Evolutionary conservation across 2,113 vertebrate genomes (phyloP).

Genomic region (Cebus imitator): DNA sequence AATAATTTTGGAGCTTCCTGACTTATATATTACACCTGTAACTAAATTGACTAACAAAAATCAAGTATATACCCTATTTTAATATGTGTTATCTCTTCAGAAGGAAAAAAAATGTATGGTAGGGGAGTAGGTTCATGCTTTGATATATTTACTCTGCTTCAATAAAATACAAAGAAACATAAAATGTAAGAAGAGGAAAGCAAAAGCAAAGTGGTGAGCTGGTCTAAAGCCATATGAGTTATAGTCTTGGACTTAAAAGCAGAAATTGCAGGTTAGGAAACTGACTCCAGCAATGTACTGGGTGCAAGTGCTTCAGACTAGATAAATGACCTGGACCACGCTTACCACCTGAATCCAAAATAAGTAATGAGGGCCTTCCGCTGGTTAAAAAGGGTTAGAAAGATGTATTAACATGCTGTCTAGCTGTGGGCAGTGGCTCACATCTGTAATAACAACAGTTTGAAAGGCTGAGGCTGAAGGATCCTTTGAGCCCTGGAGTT

Average conservation of each 20-base stretch:
- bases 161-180: conserved; percentile 14
- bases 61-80: neutral
- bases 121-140: neutral
- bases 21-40: neutral
- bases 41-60: neutral
- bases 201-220: neutral
- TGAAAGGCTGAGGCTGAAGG: no score
- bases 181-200: conserved; percentile 34
- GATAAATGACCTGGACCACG: neutral
- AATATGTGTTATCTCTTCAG: neutral
- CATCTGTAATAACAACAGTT: no score
- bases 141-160: neutral
- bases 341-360: neutral
- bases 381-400: neutral
- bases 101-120: neutral
- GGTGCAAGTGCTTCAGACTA: neutral
- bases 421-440: no score
- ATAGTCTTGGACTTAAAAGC: neutral
- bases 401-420: neutral
- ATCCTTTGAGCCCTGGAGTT: no score
- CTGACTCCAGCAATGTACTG: neutral
- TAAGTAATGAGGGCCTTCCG: neutral
- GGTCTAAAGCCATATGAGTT: neutral
- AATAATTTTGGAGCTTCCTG: conserved; percentile 6
- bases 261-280: neutral